Conservation (phyloP, 2,888 invertebrate species). For the Cosmia trapezina region DNA sequence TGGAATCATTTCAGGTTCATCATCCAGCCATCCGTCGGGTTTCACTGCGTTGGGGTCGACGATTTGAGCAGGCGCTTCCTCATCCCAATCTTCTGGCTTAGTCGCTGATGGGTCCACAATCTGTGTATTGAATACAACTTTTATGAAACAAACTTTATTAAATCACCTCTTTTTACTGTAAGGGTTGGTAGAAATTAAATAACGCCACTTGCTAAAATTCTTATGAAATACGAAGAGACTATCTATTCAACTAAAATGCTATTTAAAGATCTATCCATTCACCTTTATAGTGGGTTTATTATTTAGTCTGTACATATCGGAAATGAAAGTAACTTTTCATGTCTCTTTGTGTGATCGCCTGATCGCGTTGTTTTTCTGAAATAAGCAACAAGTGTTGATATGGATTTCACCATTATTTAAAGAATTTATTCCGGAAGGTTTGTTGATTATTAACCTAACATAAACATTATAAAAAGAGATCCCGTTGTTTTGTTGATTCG, state of each 20-base stretch:
- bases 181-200: not conserved
- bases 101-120: conserved; percentile 96
- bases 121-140: conserved; percentile 69
- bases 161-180: not conserved
- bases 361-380: too few relatives aligned
- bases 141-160: not conserved
- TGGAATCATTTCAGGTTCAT: conserved; percentile 96
- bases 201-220: not conserved
- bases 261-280: not conserved
- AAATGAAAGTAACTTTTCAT: not conserved
- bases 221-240: not conserved
- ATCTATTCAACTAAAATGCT: not conserved
- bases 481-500: not conserved
- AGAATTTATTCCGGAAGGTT: not conserved
- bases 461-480: too few relatives aligned
- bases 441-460: too few relatives aligned
- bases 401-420: not conserved
- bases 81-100: conserved; percentile 99
- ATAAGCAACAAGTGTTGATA: not conserved
- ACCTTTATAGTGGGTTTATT: not conserved
- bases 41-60: conserved; percentile 95
- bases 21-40: conserved; percentile 98
- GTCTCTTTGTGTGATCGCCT: too few relatives aligned
- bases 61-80: conserved; percentile 97
- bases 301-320: not conserved